A percentile compares a stretch with the other conserved stretches of the same genome.
phyloP scores from a whole-genome alignment of 2,888 invertebrate species.

The Eupeodes luniger region DNA sequence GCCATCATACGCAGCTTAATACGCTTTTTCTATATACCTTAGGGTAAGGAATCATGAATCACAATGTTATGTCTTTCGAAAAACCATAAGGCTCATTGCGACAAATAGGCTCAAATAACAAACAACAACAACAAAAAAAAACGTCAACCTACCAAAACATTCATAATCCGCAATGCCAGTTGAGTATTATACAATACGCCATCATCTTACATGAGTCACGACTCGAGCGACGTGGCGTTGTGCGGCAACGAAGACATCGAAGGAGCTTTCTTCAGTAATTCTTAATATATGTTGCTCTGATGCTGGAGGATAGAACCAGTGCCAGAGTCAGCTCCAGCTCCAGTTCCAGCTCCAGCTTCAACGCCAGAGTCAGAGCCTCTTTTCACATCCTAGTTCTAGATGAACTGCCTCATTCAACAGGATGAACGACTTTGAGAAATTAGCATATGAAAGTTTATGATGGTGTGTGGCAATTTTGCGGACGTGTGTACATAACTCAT shows the following conservation, averaged over 20 bases:
- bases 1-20: not conserved
- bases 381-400: slow-evolving; percentile 57
- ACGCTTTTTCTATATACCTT: not conserved
- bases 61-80: not conserved
- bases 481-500: slow-evolving; percentile 61
- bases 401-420: slow-evolving; percentile 71
- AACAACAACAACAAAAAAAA: not conserved
- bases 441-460: slow-evolving; percentile 73
- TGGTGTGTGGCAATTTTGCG: slow-evolving; percentile 59
- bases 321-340: not conserved
- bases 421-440: slow-evolving; percentile 71
- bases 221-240: too few species aligned
- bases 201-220: too few species aligned
- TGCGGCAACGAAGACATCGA: not conserved
- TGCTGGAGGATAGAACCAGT: slow-evolving; percentile 40
- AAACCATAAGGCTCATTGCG: slow-evolving; percentile 18
- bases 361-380: slow-evolving; percentile 35
- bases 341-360: too few species aligned
- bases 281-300: slow-evolving; percentile 25
- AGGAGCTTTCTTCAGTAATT: slow-evolving; percentile 29
- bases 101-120: slow-evolving; percentile 27
- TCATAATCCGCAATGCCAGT: not conserved
- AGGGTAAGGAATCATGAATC: not conserved
- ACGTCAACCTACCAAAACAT: not conserved
- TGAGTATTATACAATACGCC: slow-evolving; percentile 4